These are phyloP conservation scores for Malthinus flaveolus DNA, from an alignment of 2,888 invertebrate species.

Conservation along the genomic window DNA sequence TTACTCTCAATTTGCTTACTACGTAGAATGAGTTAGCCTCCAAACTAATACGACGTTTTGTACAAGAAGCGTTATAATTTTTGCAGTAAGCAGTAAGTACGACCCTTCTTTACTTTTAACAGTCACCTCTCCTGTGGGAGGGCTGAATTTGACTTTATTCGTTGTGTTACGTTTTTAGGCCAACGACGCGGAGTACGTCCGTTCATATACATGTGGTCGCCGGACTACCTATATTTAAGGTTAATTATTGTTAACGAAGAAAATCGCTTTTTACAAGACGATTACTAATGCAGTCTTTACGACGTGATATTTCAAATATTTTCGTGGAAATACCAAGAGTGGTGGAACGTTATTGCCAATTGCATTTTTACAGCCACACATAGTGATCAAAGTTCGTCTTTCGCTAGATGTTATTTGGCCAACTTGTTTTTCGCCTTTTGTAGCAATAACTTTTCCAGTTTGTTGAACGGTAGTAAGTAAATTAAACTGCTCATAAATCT, in stretches of 20 bases:
- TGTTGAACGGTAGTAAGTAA: not conserved
- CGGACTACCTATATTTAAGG: slow-evolving; percentile 36
- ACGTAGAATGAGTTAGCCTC: no score
- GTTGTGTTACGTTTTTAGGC: no score
- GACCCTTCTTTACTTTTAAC: not conserved
- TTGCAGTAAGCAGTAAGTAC: not conserved
- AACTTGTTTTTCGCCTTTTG: not conserved
- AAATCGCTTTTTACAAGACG: slow-evolving; percentile 31
- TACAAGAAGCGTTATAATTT: no score
- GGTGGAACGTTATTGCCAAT: slow-evolving; percentile 9
- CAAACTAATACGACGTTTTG: no score
- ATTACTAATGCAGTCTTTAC: slow-evolving; percentile 32
- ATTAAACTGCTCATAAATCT: not conserved
- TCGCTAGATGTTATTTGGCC: not conserved
- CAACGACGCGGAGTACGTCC: no score
- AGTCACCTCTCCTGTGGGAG: no score
- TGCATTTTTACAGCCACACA: slow-evolving; percentile 1
- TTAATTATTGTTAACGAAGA: no score
- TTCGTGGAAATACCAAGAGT: not conserved
- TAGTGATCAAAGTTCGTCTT: slow-evolving; percentile 4
- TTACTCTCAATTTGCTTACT: no score
- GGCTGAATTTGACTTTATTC: no score
- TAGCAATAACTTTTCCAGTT: not conserved
- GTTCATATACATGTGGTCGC: no score
- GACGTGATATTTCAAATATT: not conserved